phyloP scores from a whole-genome alignment of 2,888 invertebrate species.

The Leucoptera coffeella region DNA sequence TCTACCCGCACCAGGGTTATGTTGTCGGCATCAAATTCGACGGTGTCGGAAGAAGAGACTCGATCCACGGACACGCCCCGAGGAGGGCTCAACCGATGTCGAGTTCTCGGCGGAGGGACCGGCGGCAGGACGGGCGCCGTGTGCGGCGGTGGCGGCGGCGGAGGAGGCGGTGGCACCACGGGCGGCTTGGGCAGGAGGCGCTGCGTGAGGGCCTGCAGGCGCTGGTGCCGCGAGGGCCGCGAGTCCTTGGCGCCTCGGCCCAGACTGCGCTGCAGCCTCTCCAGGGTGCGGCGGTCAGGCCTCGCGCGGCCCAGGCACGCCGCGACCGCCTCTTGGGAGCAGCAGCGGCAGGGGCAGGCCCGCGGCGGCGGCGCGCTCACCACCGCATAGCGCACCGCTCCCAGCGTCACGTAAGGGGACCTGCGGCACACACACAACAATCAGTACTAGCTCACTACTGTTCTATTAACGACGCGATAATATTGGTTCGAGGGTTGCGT shows the following conservation, averaged over 20 bases:
- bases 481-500: slow-evolving; percentile 15
- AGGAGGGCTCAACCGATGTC: slow-evolving; percentile 44
- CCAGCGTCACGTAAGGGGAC: slow-evolving; percentile 60
- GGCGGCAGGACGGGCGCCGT: slow-evolving; percentile 52
- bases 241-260: slow-evolving; percentile 50
- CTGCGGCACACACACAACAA: slow-evolving; percentile 27
- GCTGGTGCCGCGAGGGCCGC: slow-evolving; percentile 55
- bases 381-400: slow-evolving; percentile 66
- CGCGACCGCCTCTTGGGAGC: slow-evolving; percentile 50
- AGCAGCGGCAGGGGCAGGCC: slow-evolving; percentile 51
- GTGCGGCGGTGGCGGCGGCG: slow-evolving; percentile 34
- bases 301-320: slow-evolving; percentile 46
- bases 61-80: slow-evolving; percentile 41
- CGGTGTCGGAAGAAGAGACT: slow-evolving; percentile 21
- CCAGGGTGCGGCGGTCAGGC: slow-evolving; percentile 65
- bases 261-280: slow-evolving; percentile 75
- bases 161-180: slow-evolving; percentile 23
- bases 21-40: slow-evolving; percentile 36
- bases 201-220: slow-evolving; percentile 76
- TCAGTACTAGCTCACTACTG: too few species aligned
- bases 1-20: slow-evolving; percentile 52
- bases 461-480: too few species aligned
- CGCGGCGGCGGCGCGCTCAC: slow-evolving; percentile 59
- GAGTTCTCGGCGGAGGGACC: slow-evolving; percentile 47
- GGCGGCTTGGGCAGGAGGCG: slow-evolving; percentile 59